Base-by-base conservation (phyloP, 2,797 vertebrate species). In the Mormyrus hasselquistii region DNA sequence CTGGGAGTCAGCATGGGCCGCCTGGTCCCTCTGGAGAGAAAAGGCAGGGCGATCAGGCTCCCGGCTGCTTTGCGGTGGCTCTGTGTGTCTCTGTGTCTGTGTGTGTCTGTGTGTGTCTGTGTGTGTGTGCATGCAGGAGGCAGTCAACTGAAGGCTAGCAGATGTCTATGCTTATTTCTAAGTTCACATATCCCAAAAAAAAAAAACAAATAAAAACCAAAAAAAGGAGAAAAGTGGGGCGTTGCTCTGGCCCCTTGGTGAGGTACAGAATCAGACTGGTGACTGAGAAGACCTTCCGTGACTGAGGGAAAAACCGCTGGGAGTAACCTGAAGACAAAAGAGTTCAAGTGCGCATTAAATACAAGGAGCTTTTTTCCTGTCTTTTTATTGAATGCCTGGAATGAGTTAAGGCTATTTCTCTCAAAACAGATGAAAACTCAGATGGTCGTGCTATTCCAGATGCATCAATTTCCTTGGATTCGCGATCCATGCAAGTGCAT, bases 381-480 rank as follows among this genome's bases (percentile, higher is more conserved):
- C 59, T 49, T 62, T 34, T 79, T 49, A 84, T 89, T 88, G 88
- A 89, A 88, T 82, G 76, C 93, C 87, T 94, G 93, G 92, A 95
- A 93, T 93, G 94, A 95, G 95, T 96, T 96, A 95, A 96, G 96
- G 94, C 93, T 95, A 95, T 92, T 95, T 95, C 94, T 95, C 95
- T 94, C 93, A 95, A 95, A 96, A 96, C 96, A 97, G 96, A 97
- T 96, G 95, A 96, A 95, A 96, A 96, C 96, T 97, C 96, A 96
- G 95, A 97, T 97, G 96, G 95, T 95, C 93, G 95, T 95, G 94
- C 94, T 95, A 95, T 96, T 97, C 96, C 97, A 97, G 96, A 97
- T 97, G 97, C 96, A 97, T 96, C 97, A 96, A 96, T 97, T 97
- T 97, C 96, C 96, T 96, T 96, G 96, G 96, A 96, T 96, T 96